Evolutionary conservation across 2,888 invertebrate species (phyloP), one percentile per base, ranked within the genome.

Genomic region (Aspidiotus destructor): DNA sequence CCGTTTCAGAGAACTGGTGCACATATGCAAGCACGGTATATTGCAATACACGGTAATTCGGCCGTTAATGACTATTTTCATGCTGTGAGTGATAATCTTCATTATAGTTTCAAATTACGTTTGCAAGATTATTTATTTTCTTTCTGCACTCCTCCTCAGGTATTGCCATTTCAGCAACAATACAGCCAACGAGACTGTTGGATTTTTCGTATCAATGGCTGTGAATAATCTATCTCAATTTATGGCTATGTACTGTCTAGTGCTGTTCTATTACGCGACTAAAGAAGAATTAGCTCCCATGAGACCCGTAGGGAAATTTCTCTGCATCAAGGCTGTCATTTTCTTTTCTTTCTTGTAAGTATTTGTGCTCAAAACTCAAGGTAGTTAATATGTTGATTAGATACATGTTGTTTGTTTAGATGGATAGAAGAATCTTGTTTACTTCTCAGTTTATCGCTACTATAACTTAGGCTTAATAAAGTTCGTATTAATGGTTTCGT

Each of bases 301-400:
- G 89, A 88, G 87, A 76, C 97, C 97, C 0, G 83, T 97, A 72
- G 90, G 92, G 60, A 97, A 97, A 79, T 96, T 97, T 80, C 81
- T 97, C 65, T 96, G 96, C 78, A 95, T 97, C 74, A 97, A 97
- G 80, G 92, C 94, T 73, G 95, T 97, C 68, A 94, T 97, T 40
- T 97, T 97, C 81, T 92, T 96, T 77, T 96, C 96, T 60, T 97
- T 97, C 80, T 96, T 96, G 96, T 96, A 84, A 88, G 92, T 85
- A 62, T 28, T 28, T 28, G 28, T 28, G 28, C 57, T 15, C 2
- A 28, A 28, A 28, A 28, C 5, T 28, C 28, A 28, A 28, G 28
- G 28, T 28, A 28, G 28, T 28, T 28, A 28, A 28, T 28, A 1
- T 28, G 28, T 28, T 28, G 28, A 28, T 28, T 3, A 28, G 28